Conservation (phyloP, 2,113 vertebrate genomes). For the Callithrix jacchus region DNA sequence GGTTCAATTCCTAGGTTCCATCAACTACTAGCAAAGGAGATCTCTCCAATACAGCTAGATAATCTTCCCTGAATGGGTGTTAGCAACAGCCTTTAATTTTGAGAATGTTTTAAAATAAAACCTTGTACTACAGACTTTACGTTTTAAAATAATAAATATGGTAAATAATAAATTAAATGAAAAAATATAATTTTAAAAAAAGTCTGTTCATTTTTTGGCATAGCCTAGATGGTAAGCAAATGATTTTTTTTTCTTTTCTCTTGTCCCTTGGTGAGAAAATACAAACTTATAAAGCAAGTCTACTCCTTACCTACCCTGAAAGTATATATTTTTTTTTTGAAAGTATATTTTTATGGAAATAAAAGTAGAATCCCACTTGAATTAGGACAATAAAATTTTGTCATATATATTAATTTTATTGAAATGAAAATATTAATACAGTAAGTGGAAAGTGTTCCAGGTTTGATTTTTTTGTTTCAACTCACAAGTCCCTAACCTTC, state of each 20-base stretch:
- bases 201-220: not conserved
- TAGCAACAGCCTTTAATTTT: not conserved
- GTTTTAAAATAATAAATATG: conserved; percentile 16
- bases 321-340: not conserved
- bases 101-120: conserved; percentile 47
- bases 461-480: conserved; percentile 36
- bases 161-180: conserved; percentile 4
- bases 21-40: not conserved
- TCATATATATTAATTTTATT: not conserved
- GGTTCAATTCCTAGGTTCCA: conserved; percentile 13
- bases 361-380: conserved; percentile 10
- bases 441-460: not conserved
- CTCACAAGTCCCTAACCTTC: not conserved
- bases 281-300: not conserved
- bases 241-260: not conserved
- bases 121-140: not conserved
- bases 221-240: not conserved
- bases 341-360: not conserved
- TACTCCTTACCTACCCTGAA: not conserved
- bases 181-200: conserved; percentile 13
- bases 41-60: not conserved
- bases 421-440: not conserved
- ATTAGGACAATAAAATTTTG: not conserved
- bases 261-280: not conserved
- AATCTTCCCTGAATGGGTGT: not conserved